A percentile compares a stretch with the other conserved stretches of the same genome.
Conservation (phyloP, 2,888 invertebrate species). For the Folsomia manolachei region DNA sequence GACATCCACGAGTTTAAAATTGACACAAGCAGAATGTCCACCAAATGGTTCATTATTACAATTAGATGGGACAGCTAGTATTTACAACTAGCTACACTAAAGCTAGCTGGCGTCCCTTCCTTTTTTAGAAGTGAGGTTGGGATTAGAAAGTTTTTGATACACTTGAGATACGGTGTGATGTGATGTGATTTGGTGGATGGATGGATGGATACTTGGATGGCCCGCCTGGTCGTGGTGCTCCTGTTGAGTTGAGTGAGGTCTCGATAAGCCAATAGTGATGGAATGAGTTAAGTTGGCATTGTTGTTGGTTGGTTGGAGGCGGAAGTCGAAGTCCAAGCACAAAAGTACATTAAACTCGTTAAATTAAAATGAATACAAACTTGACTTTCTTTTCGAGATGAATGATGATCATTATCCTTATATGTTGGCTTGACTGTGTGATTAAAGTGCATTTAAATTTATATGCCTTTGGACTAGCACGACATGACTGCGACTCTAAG, state of each 20-base stretch:
- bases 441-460: slow-evolving; percentile 1
- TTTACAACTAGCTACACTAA: not conserved
- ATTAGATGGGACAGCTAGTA: not conserved
- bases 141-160: slow-evolving; percentile 1
- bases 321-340: slow-evolving; percentile 8
- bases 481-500: not conserved
- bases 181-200: too few species aligned
- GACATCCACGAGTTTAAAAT: not conserved
- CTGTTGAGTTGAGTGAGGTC: not conserved
- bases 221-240: not conserved
- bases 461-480: not conserved
- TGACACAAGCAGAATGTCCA: not conserved
- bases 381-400: slow-evolving; percentile 35
- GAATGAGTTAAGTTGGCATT: too few species aligned
- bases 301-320: not conserved
- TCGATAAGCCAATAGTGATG: not conserved
- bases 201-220: too few species aligned
- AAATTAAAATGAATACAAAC: slow-evolving; percentile 27
- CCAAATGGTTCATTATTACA: not conserved
- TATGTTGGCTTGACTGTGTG: not conserved
- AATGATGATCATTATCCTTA: slow-evolving; percentile 11
- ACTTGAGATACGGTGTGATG: not conserved
- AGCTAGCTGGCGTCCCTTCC: not conserved
- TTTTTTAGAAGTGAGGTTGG: not conserved
- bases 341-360: slow-evolving; percentile 9